Evolutionary conservation across 2,113 vertebrate genomes (phyloP), one percentile per base, ranked within the genome.

Genomic region (Vidua macroura): DNA sequence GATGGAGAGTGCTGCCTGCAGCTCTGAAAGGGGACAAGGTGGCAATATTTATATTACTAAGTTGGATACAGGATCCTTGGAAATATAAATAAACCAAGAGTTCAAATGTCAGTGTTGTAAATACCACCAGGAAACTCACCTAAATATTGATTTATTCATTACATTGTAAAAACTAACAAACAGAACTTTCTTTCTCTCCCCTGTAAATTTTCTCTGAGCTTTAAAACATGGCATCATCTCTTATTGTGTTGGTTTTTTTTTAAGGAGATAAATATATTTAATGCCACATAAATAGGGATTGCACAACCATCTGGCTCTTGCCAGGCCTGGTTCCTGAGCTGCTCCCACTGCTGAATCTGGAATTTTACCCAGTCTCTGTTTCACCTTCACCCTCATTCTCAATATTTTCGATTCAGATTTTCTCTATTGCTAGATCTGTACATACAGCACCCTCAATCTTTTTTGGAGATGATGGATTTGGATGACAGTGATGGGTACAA

Each of bases 391-490:
- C 18, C 7, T 11, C 25, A 23, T n/a, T 24, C 84, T 76, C 69
- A 59, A 9, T 63, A 58, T 19, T 49, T 46, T 22, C 46, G 25
- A 63, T 39, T 53, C 46, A 39, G 7, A 6, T n/a, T 58, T 70
- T 41, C 35, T 60, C n/a, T 75, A 0, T 25, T 55, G 35, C 64
- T 33, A 1, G 2, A 13, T 33, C n/a, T 55, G 51, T 52, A 7
- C 39, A 25, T 15, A 9, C 20, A 84, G 24, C 24, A 44, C 2
- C 2, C 20, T 63, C 0, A 0, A 9, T 23, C 12, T 7, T 13
- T 23, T 33, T 33, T 17, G 22, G 18, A 35, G 20, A 6, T 7
- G 9, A 58, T 3, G 13, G 25, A 30, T 44, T 15, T 24, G 17
- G 37, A 27, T 55, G 44, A 41, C 25, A 79, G 48, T 5, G 21